Percentiles rank a stretch among this genome's conserved stretches.
Evolutionary conservation across 1,140 invertebrate genomes (phyloP).

Genomic region (Conus betulinus): DNA sequence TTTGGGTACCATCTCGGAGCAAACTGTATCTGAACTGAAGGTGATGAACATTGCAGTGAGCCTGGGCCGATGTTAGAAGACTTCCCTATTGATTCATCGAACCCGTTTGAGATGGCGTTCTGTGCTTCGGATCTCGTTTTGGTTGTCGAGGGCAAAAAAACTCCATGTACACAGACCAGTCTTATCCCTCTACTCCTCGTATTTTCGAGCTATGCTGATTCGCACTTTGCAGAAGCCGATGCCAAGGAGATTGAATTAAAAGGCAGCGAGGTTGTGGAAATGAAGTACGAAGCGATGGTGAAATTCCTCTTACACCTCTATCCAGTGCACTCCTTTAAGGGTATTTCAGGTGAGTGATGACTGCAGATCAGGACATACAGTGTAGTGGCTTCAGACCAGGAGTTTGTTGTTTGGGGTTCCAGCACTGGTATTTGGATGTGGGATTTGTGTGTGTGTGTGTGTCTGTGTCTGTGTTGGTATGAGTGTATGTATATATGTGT

Average conservation of each 20-base stretch:
- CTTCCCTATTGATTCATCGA: background rate
- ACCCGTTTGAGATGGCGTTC: background rate
- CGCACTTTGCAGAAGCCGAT: background rate
- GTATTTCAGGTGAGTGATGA: background rate
- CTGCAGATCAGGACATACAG: no score
- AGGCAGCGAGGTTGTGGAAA: background rate
- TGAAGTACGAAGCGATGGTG: background rate
- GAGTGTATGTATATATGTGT: background rate
- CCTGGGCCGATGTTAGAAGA: no score
- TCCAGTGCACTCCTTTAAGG: background rate
- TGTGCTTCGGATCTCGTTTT: background rate
- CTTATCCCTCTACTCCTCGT: background rate
- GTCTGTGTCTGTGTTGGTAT: background rate
- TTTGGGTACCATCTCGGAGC: no score
- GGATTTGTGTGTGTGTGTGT: no score
- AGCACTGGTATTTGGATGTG: no score
- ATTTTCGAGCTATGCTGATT: background rate
- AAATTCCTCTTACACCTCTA: background rate
- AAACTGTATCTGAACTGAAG: no score
- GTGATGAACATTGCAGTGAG: no score
- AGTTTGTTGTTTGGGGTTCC: no score
- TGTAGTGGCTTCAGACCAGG: no score
- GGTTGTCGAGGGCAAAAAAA: constrained; percentile 11
- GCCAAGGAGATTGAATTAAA: background rate
- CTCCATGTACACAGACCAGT: background rate